Base-by-base conservation (phyloP, 1,140 invertebrate species). In the Antheraea pernyi region DNA sequence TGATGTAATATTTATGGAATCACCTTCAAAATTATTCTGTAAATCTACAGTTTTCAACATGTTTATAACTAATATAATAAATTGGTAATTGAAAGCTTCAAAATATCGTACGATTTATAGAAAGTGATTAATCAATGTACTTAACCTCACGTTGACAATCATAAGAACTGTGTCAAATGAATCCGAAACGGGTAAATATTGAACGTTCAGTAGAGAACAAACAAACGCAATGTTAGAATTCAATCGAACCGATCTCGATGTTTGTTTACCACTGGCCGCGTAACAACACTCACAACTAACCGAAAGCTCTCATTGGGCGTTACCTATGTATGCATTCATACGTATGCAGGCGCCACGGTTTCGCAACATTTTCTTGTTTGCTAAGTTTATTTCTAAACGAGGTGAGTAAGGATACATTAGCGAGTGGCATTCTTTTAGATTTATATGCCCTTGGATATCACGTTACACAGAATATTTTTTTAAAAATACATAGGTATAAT, bases 261-360 rank as follows among this genome's bases (percentile, higher is more conserved):
- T 65, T 72, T 72, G 48, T 72, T 72, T 72, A 72, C 70, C 70
- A 30, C 70, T 72, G 66, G 70, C 66, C 70, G 70, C 13, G 70
- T 65, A n/a, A 10, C 59, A 30, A 30, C 30, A 48, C 13, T 13
- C 39, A 13, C 19, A 2, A n/a, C 46, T 16, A 53, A 53, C 16
- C 46, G 46, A 11, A 48, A 46, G 22, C 48, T n/a, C 60, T 46
- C 16, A 65, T 68, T 68, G 66, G 62, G 7, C 30, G 18, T 2
- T 39, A 16, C 7, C 7, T 16, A 7, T 7, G 61, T 64, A 59
- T 59, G 65, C 19, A 65, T 36, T 13, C 7, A 46, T 64, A 58
- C 30, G 60, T 62, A n/a, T 19, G 58, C 62, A 36, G 42, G 39
- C n/a, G 42, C n/a, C 58, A 64, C 10, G 39, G 19, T 46, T 63